phyloP scores from a whole-genome alignment of 2,113 vertebrate species.

The Cololabis saira region DNA sequence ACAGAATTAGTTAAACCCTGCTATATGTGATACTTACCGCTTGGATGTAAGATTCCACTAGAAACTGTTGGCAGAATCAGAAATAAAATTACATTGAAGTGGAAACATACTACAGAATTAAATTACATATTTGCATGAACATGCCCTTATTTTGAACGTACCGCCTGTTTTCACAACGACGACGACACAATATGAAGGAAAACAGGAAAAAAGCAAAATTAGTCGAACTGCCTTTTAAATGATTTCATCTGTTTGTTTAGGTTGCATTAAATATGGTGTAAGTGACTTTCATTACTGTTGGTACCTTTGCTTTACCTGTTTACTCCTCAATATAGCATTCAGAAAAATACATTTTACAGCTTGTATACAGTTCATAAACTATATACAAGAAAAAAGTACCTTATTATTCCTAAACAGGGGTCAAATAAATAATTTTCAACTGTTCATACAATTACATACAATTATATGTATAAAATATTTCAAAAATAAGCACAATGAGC shows the following conservation, averaged over 20 bases:
- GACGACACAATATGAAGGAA: not conserved
- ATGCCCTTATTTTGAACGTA: conserved; percentile 28
- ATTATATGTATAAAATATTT: no score
- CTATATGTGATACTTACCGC: conserved; percentile 52
- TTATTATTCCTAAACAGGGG: no score
- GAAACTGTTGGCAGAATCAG: conserved; percentile 48
- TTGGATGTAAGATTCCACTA: conserved; percentile 69
- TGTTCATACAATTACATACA: no score
- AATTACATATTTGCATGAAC: not conserved
- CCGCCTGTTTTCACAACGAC: conserved; percentile 46
- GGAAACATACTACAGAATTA: not conserved
- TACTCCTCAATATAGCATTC: no score
- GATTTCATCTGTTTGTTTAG: not conserved
- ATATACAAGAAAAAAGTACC: no score
- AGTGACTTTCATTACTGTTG: no score
- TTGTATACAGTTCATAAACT: no score
- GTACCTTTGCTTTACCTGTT: no score
- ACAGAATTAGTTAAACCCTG: not conserved
- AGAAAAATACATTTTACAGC: no score
- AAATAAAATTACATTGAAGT: not conserved
- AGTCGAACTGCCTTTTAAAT: not conserved
- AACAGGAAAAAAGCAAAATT: conserved; percentile 5
- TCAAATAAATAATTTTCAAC: no score
- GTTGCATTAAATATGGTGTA: no score
- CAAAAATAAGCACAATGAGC: conserved; percentile 12